These are phyloP conservation scores for Physeter macrocephalus DNA, from an alignment of 2,113 vertebrate genomes.

Conservation along the genomic window DNA sequence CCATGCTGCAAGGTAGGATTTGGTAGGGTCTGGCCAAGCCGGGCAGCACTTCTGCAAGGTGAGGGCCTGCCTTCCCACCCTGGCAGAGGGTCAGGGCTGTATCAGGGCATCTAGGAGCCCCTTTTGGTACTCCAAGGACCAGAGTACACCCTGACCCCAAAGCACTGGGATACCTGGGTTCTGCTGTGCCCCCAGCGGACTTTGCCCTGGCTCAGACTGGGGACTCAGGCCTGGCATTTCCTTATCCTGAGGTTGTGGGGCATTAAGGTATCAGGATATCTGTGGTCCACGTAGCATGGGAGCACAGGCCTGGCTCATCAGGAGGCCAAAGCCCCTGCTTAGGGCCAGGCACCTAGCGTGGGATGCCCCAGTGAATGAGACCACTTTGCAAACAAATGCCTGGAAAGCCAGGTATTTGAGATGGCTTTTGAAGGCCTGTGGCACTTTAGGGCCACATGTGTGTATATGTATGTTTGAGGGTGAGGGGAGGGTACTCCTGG, in stretches of 20 bases:
- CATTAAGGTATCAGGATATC: not conserved
- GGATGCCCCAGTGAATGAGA: not conserved
- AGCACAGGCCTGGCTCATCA: not conserved
- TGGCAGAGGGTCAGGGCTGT: not conserved
- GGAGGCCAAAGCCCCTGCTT: not conserved
- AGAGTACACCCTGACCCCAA: not conserved
- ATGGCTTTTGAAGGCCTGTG: not conserved
- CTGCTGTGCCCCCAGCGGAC: not conserved
- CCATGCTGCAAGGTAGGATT: not conserved
- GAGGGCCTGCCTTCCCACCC: not conserved
- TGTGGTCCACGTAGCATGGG: not conserved
- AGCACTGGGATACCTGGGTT: not conserved
- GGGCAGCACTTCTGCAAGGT: not conserved
- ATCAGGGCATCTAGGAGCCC: not conserved
- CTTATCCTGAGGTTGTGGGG: not conserved
- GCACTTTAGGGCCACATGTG: not conserved
- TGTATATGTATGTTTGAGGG: not conserved
- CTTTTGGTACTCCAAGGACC: not conserved
- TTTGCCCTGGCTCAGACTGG: not conserved
- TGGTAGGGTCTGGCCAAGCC: not conserved
- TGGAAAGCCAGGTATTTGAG: not conserved
- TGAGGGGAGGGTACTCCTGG: not conserved
- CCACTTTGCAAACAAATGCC: not conserved
- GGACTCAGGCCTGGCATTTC: not conserved
- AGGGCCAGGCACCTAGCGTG: not conserved